Evolutionary conservation across 2,797 vertebrate species (phyloP).

Genomic region (Acridotheres tristis): DNA sequence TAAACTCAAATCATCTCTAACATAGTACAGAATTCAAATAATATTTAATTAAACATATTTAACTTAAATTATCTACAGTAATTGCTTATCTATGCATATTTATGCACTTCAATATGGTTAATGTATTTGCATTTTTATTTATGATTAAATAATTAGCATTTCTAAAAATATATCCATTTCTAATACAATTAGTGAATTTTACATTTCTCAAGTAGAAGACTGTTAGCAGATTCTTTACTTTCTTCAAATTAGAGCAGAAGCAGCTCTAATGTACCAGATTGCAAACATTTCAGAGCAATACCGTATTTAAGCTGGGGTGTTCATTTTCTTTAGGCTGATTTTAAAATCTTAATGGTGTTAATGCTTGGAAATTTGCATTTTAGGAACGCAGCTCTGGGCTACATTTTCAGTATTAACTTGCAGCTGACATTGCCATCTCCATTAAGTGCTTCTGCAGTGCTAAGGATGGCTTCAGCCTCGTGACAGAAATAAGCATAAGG

Average conservation of each 20-base stretch:
- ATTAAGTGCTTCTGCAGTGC: background rate
- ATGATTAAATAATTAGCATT: background rate
- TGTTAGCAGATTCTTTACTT: background rate
- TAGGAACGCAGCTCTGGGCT: background rate
- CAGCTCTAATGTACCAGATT: background rate
- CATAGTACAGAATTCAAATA: background rate
- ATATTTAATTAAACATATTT: background rate
- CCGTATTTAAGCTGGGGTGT: background rate
- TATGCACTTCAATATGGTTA: background rate
- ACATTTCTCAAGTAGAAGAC: background rate
- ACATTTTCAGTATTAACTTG: background rate
- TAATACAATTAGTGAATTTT: background rate
- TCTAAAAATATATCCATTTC: background rate
- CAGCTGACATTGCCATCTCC: background rate
- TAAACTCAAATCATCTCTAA: background rate
- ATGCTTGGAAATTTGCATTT: background rate
- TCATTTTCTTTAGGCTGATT: background rate
- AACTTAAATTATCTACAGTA: background rate
- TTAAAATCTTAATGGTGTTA: background rate
- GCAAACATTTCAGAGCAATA: background rate
- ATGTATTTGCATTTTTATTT: background rate
- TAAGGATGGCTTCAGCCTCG: background rate
- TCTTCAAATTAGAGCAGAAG: background rate
- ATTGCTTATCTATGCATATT: background rate
- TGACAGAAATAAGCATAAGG: background rate